Evolutionary conservation across 2,888 invertebrate genomes (phyloP), one percentile per base, ranked within the genome.

Genomic region (Mythimna vitellina): DNA sequence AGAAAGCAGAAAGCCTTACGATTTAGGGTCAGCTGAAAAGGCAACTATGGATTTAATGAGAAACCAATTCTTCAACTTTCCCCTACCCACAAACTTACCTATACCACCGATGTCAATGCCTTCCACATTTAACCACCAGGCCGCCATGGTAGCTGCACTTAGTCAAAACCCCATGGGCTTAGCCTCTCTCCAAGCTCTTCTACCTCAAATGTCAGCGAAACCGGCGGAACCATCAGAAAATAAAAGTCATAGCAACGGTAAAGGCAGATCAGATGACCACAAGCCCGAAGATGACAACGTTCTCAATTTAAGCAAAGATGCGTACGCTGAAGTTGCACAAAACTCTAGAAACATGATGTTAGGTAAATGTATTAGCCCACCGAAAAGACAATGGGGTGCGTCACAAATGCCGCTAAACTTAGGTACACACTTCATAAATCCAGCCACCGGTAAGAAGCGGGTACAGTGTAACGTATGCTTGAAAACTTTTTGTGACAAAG

Each of bases 401-500:
- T 97, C 98, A 38, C 97, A 97, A 86, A 95, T 98, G 89, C 98
- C 98, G 0, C 96, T 98, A 3, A 98, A 98, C 87, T 95, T 98
- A 79, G 98, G 99, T 17, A 98, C 99, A 0, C 98, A 99, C 86
- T 98, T 99, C 83, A 98, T 99, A 46, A 99, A 99, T 90, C 99
- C 99, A 1, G 97, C 98, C 0, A 99, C 99, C 0, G 99, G 99
- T 0, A 99, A 99, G 94, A 99, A 99, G 91, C 97, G 99, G 81
- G 99, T 99, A 5, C 99, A 99, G 92, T 99, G 99, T 94, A 99
- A 99, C 89, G 99, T 99, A 57, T 99, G 99, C 92, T 96, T 99
- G 78, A 99, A 99, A 96, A 99, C 99, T 22, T 99, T 99, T 96
- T 99, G 99, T 97, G 99, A 99, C 96, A 99, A 99, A 96, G 99